Evolutionary conservation across 2,888 invertebrate species (phyloP), one percentile per base, ranked within the genome.

Genomic region (Syritta pipiens): DNA sequence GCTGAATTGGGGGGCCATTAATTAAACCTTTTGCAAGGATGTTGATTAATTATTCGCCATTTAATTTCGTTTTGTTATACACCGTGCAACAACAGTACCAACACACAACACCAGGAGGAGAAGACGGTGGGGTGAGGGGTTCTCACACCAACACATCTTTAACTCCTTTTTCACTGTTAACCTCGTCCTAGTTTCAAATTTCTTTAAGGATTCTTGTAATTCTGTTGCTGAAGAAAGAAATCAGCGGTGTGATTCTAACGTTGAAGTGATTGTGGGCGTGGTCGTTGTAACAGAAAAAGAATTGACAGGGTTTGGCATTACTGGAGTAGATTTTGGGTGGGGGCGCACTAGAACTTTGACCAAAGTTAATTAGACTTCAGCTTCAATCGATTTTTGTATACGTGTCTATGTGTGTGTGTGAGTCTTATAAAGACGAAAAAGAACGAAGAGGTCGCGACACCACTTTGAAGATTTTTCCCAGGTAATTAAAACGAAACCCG

Each of bases 21-120:
- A 77, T 77, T 71, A 77, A 71, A 59, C 68, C 68, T 68, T 42
- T 49, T 30, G 59, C 68, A 42, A 42, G 59, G 71, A 71, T 65
- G 51, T 77, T 77, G 77, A 77, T 77, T 60, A 77, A 77, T 71
- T 77, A 72, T 77, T 65, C 60, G 71, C 59, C 60, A 60, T 77
- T 71, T 72, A 77, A 72, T 77, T 60, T 67, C 59, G 37, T 65
- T 59, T 65, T 63, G 37, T 51, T 46, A 35, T 53, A 37, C 26
- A 49, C 17, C 53, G 28, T 6, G 28, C 26, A 44, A 17, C 10
- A 20, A 22, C 22, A n/a, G n/a, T n/a, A n/a, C n/a, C n/a, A n/a
- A n/a, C n/a, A n/a, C n/a, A n/a, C n/a, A n/a, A n/a, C n/a, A n/a
- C n/a, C n/a, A n/a, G n/a, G n/a, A n/a, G n/a, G n/a, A n/a, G n/a